A percentile compares a stretch with the other conserved stretches of the same genome.
These are phyloP conservation scores for Hydropsyche tenuis DNA, from an alignment of 1,140 invertebrate genomes.

Conservation along the genomic window DNA sequence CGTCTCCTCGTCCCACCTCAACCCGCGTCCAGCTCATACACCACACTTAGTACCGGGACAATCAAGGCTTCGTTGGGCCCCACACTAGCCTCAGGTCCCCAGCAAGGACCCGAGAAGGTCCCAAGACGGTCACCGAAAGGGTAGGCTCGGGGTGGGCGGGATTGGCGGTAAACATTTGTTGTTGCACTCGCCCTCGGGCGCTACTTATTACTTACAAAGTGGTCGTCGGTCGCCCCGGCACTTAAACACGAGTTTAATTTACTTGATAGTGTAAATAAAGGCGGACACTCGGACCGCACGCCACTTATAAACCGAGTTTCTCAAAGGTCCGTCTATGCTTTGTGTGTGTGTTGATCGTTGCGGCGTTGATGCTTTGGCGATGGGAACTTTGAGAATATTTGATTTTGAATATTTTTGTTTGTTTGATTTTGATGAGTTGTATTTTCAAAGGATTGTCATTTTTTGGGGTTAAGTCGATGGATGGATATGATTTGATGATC, in stretches of 20 bases:
- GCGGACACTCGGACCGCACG: slow-evolving; percentile 55
- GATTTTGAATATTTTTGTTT: no score
- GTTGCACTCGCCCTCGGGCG: slow-evolving; percentile 60
- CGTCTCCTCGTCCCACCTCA: no score
- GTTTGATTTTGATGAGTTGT: no score
- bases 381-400: slow-evolving; percentile 35
- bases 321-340: slow-evolving; percentile 36
- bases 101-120: not conserved
- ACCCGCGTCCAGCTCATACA: no score
- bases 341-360: no score
- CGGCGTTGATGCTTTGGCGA: not conserved
- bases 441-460: no score
- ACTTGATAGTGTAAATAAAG: slow-evolving; percentile 66
- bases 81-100: no score
- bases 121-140: not conserved
- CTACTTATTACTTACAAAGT: slow-evolving; percentile 65
- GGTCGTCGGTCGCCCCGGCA: slow-evolving; percentile 60
- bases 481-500: no score
- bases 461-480: no score
- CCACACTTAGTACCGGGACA: no score
- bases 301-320: slow-evolving; percentile 49
- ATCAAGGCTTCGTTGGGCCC: no score
- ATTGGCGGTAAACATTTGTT: slow-evolving; percentile 57
- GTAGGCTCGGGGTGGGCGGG: slow-evolving; percentile 17
- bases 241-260: slow-evolving; percentile 65